Base-by-base conservation (phyloP, 2,797 vertebrate genomes). In the Intellagama lesueurii region DNA sequence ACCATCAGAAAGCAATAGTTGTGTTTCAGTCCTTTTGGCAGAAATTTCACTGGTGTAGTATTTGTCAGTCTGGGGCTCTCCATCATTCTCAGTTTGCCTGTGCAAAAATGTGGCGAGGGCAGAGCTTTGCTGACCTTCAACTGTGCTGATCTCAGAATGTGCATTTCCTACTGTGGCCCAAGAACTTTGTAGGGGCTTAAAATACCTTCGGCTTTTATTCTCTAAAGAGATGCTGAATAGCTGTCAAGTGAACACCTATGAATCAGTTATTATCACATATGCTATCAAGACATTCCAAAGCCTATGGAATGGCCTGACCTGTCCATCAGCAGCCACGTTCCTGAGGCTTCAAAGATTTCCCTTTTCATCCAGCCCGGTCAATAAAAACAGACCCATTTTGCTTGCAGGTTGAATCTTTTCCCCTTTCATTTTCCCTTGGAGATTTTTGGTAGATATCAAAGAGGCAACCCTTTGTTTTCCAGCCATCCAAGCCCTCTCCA, bases 281-380 rank as follows among this genome's bases (percentile, higher is more conserved):
- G 52, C 30, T 60, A 73, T 76, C 24, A 89, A 81, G 44, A 68
- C 28, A 47, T 87, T 92, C 81, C 28, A 76, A 89, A 81, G 82
- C 47, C 86, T 52, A 72, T 79, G 32, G 72, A 24, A 1, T 78
- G 83, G 69, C 0, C 75, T 91, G 60, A 76, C 72, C 72, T 92
- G 35, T 87, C 56, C 68, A 47, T 32, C 26, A 72, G 85, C 2
- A 73, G 1, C 82, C 91, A 87, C 68, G 70, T 87, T 88, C 87
- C 90, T 69, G 56, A 7, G 40, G 72, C 86, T 88, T 88, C 84
- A 77, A 17, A 22, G 72, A 64, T 90, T 94, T 91, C 87, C 86
- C 91, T 92, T 93, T 90, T 80, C 91, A 92, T 89, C 52, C 91
- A 93, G 5, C 83, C 85, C 86, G 85, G 86, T 83, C 87, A 75